These are phyloP conservation scores for Phalloptychus januarius DNA, from an alignment of 2,797 vertebrate species.

Conservation along the genomic window DNA sequence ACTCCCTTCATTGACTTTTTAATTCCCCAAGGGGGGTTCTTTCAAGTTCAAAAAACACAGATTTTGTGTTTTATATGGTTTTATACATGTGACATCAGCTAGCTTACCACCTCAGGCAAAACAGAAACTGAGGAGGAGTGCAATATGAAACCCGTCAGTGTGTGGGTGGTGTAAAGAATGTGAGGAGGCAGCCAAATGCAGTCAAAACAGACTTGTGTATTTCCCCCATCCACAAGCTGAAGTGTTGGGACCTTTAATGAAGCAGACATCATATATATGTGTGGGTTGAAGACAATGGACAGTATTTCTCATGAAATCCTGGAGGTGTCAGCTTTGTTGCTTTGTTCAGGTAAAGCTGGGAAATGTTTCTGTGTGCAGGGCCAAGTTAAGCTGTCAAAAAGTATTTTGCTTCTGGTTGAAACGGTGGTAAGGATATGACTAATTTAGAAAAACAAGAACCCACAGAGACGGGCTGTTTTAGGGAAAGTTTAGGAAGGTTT, in stretches of 20 bases:
- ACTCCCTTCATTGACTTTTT: background rate
- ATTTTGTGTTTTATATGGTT: constrained; percentile 6
- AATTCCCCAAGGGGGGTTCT: background rate
- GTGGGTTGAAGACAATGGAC: constrained; percentile 45
- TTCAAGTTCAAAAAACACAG: background rate
- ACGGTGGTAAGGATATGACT: constrained; percentile 17
- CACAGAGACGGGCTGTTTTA: constrained; percentile 1
- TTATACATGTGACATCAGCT: constrained; percentile 18
- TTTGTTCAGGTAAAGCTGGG: constrained; percentile 24
- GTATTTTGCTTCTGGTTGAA: constrained; percentile 24
- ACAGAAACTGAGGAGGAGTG: constrained; percentile 49
- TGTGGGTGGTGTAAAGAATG: constrained; percentile 65
- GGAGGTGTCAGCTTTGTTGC: constrained; percentile 25
- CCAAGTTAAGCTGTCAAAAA: constrained; percentile 20
- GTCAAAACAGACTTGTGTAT: constrained; percentile 24
- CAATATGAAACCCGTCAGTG: constrained; percentile 47
- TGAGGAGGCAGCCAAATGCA: constrained; percentile 15
- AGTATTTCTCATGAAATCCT: constrained; percentile 33
- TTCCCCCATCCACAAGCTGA: constrained; percentile 37
- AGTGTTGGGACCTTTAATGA: constrained; percentile 51
- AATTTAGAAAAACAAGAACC: constrained; percentile 12
- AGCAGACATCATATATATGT: constrained; percentile 15
- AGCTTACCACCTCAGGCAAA: constrained; percentile 18
- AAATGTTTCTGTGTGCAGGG: constrained; percentile 27
- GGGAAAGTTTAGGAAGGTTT: constrained; percentile 3